These are phyloP conservation scores for Nicator chloris DNA, from an alignment of 2,113 vertebrate genomes.

Conservation along the genomic window DNA sequence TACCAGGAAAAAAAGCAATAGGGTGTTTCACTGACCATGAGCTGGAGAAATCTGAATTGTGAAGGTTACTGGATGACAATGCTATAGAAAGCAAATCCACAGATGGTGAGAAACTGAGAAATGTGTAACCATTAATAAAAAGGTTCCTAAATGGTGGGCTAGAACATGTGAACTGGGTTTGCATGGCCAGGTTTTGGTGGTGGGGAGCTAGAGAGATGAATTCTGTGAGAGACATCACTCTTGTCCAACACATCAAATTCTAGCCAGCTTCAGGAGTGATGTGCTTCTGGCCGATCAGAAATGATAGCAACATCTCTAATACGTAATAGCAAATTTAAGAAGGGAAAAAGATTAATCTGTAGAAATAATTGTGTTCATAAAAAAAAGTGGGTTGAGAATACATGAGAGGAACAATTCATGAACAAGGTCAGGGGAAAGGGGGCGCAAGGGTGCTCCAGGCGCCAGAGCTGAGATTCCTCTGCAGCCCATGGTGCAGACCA, in stretches of 20 bases:
- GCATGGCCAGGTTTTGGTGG: not conserved
- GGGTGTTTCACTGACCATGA: not conserved
- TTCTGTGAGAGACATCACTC: not conserved
- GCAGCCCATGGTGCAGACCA: fast-evolving
- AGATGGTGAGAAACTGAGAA: not conserved
- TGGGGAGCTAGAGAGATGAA: not conserved
- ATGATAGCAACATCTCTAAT: not conserved
- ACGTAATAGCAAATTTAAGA: not conserved
- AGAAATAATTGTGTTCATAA: not conserved
- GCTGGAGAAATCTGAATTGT: not conserved
- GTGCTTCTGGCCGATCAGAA: not conserved
- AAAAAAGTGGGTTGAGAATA: not conserved
- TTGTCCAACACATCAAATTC: fast-evolving
- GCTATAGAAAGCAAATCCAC: not conserved
- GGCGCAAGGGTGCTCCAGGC: fast-evolving
- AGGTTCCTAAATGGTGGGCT: not conserved
- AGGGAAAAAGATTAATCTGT: not conserved
- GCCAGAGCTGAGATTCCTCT: not conserved
- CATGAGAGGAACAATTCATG: fast-evolving
- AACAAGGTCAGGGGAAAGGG: not conserved
- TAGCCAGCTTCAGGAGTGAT: not conserved
- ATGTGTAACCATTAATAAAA: not conserved
- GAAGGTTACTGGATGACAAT: not conserved
- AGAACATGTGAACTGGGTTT: not conserved
- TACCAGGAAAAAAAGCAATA: not conserved